These are phyloP conservation scores for Busseola fusca DNA, from an alignment of 2,888 invertebrate genomes.

Conservation along the genomic window DNA sequence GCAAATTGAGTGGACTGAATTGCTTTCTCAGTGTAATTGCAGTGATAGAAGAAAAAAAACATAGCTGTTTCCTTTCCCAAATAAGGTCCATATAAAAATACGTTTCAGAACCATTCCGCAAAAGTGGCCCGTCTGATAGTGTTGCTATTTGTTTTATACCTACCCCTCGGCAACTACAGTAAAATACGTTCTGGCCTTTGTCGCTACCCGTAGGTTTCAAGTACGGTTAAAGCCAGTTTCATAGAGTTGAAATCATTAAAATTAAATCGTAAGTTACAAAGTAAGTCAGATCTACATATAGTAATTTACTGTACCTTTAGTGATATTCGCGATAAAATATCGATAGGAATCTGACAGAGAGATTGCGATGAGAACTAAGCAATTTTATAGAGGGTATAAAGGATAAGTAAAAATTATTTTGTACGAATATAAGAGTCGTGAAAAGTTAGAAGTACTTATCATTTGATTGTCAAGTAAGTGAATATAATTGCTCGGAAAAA, in stretches of 20 bases:
- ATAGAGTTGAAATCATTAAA: constrained; percentile 20
- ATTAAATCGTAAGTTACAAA: constrained; percentile 18
- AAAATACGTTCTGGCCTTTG: constrained; percentile 46
- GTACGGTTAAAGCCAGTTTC: constrained; percentile 23
- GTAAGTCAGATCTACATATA: not conserved
- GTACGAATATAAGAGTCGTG: not conserved
- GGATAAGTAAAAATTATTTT: no score
- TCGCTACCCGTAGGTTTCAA: constrained; percentile 32
- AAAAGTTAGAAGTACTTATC: not conserved
- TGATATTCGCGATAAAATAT: not conserved
- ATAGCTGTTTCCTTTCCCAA: constrained; percentile 53
- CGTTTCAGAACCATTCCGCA: constrained; percentile 56
- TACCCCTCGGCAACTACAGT: constrained; percentile 43
- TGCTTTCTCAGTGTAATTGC: constrained; percentile 50
- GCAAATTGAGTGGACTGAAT: constrained; percentile 5
- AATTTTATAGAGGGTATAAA: not conserved
- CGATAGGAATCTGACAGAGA: not conserved
- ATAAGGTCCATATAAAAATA: constrained; percentile 60
- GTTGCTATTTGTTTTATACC: constrained; percentile 63
- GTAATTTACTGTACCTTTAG: not conserved
- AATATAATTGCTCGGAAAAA: not conserved
- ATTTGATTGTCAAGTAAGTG: not conserved
- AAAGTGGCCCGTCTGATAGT: constrained; percentile 61
- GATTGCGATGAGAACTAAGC: not conserved
- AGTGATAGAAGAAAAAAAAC: constrained; percentile 54